These are phyloP conservation scores for Struthidea cinerea DNA, from an alignment of 2,113 vertebrate genomes.

Conservation along the genomic window DNA sequence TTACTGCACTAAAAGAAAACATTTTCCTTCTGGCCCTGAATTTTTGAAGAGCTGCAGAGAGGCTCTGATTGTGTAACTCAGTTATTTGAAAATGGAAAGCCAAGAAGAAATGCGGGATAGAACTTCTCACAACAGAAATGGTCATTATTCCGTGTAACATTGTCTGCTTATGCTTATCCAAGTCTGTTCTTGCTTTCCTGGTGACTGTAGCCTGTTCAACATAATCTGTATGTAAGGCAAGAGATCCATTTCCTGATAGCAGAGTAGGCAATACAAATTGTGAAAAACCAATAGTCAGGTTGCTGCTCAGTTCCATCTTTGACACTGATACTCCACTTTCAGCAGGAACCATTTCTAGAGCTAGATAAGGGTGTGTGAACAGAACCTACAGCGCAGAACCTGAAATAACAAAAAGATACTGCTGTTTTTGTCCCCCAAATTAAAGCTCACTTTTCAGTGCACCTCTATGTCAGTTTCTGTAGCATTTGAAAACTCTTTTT, in stretches of 20 bases:
- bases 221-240: not conserved
- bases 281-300: rapidly evolving
- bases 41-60: not conserved
- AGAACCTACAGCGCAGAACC: not conserved
- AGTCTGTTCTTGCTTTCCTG: not conserved
- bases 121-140: not conserved
- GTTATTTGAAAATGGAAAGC: not conserved
- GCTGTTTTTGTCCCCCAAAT: not conserved
- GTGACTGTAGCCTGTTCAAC: not conserved
- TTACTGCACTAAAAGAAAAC: not conserved
- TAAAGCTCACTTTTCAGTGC: not conserved
- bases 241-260: not conserved
- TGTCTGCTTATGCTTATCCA: not conserved
- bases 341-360: not conserved
- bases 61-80: not conserved
- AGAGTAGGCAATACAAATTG: not conserved
- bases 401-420: not conserved
- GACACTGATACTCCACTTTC: not conserved
- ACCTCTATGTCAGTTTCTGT: not conserved
- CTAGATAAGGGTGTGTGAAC: not conserved
- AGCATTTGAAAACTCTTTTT: not conserved
- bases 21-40: not conserved
- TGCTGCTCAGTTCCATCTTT: not conserved
- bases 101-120: not conserved
- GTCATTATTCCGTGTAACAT: not conserved